A percentile compares a stretch with the other conserved stretches of the same genome.
These are phyloP conservation scores for Sacculina carcini DNA, from an alignment of 2,888 invertebrate species.

Conservation along the genomic window DNA sequence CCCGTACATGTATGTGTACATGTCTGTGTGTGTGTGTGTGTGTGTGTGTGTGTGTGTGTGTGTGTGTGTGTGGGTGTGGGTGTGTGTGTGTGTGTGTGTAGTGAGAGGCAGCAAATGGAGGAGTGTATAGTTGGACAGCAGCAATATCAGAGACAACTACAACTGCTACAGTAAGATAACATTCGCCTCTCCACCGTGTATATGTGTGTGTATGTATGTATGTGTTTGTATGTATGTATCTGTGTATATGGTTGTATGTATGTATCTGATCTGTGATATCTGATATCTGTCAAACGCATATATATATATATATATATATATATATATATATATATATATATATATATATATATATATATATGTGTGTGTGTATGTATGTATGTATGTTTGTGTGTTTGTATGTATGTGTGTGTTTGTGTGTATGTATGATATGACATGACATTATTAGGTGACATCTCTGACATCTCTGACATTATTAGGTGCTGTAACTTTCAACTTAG, in stretches of 20 bases:
- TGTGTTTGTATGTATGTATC: background rate
- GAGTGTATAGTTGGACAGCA: slow-evolving; percentile 27
- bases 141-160: slow-evolving; percentile 26
- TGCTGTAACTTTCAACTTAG: too few relatives aligned
- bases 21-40: background rate
- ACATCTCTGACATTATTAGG: too few relatives aligned
- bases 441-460: background rate
- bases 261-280: background rate
- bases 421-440: too few relatives aligned
- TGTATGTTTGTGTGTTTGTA: too few relatives aligned
- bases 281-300: background rate
- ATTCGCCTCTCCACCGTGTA: too few relatives aligned
- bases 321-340: slow-evolving; percentile 4
- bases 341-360: background rate
- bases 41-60: slow-evolving; percentile 2
- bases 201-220: slow-evolving; percentile 1
- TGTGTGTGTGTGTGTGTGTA: slow-evolving; percentile 15
- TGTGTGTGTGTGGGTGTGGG: slow-evolving; percentile 1
- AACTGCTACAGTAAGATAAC: slow-evolving; percentile 28
- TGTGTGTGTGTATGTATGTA: background rate
- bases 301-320: slow-evolving; percentile 3
- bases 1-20: background rate
- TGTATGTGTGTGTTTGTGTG: too few relatives aligned
- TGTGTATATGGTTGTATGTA: background rate
- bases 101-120: slow-evolving; percentile 23